Base-by-base conservation (phyloP, 1,140 invertebrate species). In the Pseudomyrmex sp. region DNA sequence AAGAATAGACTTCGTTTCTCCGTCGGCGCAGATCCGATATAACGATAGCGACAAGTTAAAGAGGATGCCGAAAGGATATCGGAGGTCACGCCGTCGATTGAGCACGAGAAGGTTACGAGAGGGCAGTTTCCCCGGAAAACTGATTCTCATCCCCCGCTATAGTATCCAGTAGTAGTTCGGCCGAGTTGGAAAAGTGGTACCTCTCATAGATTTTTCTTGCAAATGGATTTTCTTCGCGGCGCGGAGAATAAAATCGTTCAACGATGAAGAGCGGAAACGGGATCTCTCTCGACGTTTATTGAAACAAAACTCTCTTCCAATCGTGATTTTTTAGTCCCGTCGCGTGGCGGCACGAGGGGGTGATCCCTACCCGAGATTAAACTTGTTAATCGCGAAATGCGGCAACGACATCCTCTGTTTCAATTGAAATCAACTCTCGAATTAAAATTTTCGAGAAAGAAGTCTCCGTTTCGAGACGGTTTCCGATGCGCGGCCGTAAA, bases 161-260 rank as follows among this genome's bases (percentile, higher is more conserved):
- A 35, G 80, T 66, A 56, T 68, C 72, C 72, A 13, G 48, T 23
- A 13, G 48, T 23, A 73, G 80, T 83, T 80, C 50, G 70, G 18
- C 46, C 65, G 65, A 77, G 59, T 65, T 63, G 20, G 74, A 69
- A 20, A 68, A 80, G 85, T 26, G 74, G 62, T 18, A 75, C 65
- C 80, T 77, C 73, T 87, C 86, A 61, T 82, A 75, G 85, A 88
- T 87, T 88, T 85, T 50, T 84, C 86, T 80, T 77, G 66, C 68
- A 82, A 66, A 87, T 77, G 80, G 85, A 83, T 72, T 66, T 48
- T 58, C 4, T 18, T 18, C 48, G 52, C 23, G 54, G 56, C 48
- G 48, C 69, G 59, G 48, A 63, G 69, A 79, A 87, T 87, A 62
- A 82, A 72, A 87, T 87, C 86, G 35, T 18, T 18, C 23, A 46